A percentile compares a stretch with the other conserved stretches of the same genome.
Conservation (phyloP, 64 coral and sea anemone species). For the Montipora capricornis region DNA sequence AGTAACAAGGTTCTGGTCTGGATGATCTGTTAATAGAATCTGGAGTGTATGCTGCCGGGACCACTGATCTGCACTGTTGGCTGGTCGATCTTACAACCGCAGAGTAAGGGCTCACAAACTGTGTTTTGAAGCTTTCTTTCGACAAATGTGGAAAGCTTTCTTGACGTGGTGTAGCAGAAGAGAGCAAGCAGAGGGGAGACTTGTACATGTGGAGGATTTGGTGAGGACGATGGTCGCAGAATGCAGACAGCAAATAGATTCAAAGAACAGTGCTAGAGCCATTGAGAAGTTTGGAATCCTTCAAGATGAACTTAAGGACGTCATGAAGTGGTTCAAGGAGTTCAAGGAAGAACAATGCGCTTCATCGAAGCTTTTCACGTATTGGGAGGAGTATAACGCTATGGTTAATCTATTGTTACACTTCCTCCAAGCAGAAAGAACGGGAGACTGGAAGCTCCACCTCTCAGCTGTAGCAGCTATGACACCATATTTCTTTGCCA, state of each 20-base stretch:
- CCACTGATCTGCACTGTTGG: not conserved
- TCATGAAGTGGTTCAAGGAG: not conserved
- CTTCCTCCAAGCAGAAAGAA: slow-evolving; percentile 51
- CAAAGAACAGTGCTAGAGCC: not conserved
- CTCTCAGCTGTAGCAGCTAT: slow-evolving; percentile 34
- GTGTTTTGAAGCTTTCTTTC: not conserved
- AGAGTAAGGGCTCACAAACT: slow-evolving; percentile 26
- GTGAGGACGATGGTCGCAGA: not conserved
- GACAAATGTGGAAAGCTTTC: not conserved
- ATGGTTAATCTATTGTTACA: slow-evolving; percentile 51
- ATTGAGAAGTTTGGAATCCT: not conserved
- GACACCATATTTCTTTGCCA: slow-evolving; percentile 48
- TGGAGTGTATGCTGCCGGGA: not conserved
- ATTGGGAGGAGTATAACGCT: slow-evolving; percentile 7
- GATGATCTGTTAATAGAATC: slow-evolving; percentile 44
- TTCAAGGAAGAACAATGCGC: not conserved
- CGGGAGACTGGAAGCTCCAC: slow-evolving; percentile 23
- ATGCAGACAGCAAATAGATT: not conserved
- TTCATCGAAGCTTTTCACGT: slow-evolving; percentile 36
- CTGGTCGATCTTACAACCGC: slow-evolving; percentile 31
- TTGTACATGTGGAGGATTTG: not conserved
- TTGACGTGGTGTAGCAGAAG: not conserved
- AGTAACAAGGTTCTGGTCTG: slow-evolving; percentile 7
- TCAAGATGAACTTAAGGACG: slow-evolving; percentile 1
- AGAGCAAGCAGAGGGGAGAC: not conserved